Conservation (phyloP, 1,140 invertebrate genomes). For the Caenorhabditis remanei region DNA sequence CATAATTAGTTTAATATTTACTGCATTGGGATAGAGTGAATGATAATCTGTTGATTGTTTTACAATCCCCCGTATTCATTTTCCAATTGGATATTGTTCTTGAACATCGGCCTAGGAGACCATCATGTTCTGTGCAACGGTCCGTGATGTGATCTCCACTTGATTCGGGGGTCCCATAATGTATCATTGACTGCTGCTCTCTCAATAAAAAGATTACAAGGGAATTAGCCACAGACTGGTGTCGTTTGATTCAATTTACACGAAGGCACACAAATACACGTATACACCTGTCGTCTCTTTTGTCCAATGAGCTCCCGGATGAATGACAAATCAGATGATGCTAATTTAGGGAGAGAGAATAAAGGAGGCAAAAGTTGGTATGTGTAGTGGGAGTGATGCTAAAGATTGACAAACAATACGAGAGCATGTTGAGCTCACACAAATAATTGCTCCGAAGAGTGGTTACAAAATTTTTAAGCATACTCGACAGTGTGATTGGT, state of each 20-base stretch:
- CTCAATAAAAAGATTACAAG: constrained; percentile 54
- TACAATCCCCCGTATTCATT: not conserved
- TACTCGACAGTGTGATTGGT: no score
- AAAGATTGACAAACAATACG: not conserved
- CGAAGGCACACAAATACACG: constrained; percentile 23
- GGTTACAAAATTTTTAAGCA: not conserved
- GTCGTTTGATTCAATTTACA: constrained; percentile 48
- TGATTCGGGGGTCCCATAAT: not conserved
- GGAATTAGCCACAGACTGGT: constrained; percentile 15
- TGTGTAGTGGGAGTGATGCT: not conserved
- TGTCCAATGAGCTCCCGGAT: constrained; percentile 54
- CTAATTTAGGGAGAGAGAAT: not conserved
- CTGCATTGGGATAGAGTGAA: not conserved
- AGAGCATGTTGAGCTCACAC: no score
- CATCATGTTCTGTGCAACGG: constrained; percentile 33
- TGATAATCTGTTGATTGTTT: constrained; percentile 51
- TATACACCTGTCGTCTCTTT: constrained; percentile 52
- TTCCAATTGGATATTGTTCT: no score
- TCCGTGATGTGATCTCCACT: constrained; percentile 34
- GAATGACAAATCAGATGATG: constrained; percentile 49
- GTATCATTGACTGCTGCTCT: constrained; percentile 50
- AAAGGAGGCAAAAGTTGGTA: not conserved
- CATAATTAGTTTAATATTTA: constrained; percentile 37
- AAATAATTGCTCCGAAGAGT: no score
- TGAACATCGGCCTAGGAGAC: not conserved